These are phyloP conservation scores for Anisognathus igniventris DNA, from an alignment of 2,797 vertebrate species.

Conservation along the genomic window DNA sequence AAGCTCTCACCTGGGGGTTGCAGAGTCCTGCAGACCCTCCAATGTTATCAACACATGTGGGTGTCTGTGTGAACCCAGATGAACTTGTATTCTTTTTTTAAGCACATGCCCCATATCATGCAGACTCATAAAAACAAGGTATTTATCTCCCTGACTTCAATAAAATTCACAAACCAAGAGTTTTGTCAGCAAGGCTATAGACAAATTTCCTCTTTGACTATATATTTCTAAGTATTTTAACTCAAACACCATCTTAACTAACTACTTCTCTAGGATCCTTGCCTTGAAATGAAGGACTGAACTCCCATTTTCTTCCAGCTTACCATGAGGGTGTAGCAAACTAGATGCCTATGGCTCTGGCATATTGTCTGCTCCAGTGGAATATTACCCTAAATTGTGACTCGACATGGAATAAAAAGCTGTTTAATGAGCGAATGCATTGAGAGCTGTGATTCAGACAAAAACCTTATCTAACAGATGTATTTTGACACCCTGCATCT, in stretches of 20 bases:
- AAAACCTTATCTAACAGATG: neutral
- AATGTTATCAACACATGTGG: fast-evolving
- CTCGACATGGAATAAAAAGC: neutral
- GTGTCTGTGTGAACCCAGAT: neutral
- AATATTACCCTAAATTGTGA: neutral
- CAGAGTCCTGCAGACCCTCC: neutral
- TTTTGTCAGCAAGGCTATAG: neutral
- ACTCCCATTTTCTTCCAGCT: neutral
- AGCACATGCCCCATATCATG: neutral
- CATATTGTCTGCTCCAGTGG: neutral
- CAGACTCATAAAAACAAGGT: neutral
- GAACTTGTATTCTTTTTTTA: neutral
- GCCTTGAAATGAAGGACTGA: neutral
- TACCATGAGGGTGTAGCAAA: neutral
- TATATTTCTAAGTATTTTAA: neutral
- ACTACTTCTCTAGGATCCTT: neutral
- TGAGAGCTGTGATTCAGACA: neutral
- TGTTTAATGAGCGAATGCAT: neutral
- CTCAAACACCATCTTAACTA: neutral
- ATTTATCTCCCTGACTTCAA: neutral
- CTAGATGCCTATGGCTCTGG: neutral
- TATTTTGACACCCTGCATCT: neutral
- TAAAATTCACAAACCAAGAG: neutral
- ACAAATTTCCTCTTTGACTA: neutral
- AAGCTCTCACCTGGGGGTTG: neutral